Evolutionary conservation across 2,797 vertebrate species (phyloP), one percentile per base, ranked within the genome.

Genomic region (Tokudaia tokunoshimensis): DNA sequence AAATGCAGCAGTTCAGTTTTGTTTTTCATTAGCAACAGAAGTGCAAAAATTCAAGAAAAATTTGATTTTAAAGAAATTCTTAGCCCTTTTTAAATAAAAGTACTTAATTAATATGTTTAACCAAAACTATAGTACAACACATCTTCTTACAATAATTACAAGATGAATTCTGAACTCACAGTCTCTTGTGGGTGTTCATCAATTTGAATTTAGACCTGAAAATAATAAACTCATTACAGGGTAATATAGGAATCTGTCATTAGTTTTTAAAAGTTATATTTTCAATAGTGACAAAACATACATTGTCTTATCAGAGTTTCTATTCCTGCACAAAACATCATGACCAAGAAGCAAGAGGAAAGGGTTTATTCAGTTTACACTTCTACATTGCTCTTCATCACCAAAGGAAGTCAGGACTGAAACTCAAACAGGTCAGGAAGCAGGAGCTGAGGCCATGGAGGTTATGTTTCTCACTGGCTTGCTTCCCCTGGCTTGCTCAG

Each of bases 1-100:
- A 74, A 59, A 61, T 29, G 0, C n/a, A 87, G 57, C 47, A 84
- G 22, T 75, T 94, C 50, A 70, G 0, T 81, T 74, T 87, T 63
- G 22, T 59, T 22, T 93, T 76, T 86, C 41, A 63, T 92, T 83
- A 86, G 13, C 75, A 86, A 70, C 57, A 37, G 5, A 22, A 70
- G 34, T 83, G 90, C 15, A 59, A 20, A 20, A 65, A 76, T 37
- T 91, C 59, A 78, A 93, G 87, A 97, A 91, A 88, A 47, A 10
- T 34, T 5, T 22, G 20, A 70, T 80, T 44, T 75, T 94, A 78
- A 84, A 78, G 41, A 92, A 97, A 57, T 1, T 89, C n/a, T 92
- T 75, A 90, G 41, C n/a, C 75, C 24, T 93, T 80, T 92, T 88
- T 75, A 95, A 94, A 75, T 85, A 84, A 52, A 80, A 91, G n/a